Conservation (phyloP, 1,140 invertebrate genomes). For the Heliothis subflexa region DNA sequence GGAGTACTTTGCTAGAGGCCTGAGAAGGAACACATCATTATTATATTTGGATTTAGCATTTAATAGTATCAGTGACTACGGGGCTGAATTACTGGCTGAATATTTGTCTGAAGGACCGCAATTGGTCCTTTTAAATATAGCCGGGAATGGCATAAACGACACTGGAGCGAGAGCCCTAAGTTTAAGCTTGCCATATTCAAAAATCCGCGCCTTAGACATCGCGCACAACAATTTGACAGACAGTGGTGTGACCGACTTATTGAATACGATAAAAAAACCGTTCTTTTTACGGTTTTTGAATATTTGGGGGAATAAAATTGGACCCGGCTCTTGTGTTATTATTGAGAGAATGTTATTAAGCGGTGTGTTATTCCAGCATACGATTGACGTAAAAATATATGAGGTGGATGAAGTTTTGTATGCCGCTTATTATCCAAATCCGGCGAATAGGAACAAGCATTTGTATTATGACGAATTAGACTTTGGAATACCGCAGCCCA, state of each 20-base stretch:
- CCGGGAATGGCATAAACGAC: conserved; percentile 86
- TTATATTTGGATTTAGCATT: conserved; percentile 86
- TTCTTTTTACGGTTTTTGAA: conserved; percentile 82
- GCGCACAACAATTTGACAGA: conserved; percentile 86
- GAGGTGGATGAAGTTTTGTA: conserved; percentile 82
- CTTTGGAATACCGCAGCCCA: conserved; percentile 68
- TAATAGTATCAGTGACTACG: conserved; percentile 87
- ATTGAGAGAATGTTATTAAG: conserved; percentile 85
- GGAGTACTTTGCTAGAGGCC: conserved; percentile 84
- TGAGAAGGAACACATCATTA: conserved; percentile 83
- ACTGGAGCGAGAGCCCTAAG: conserved; percentile 85
- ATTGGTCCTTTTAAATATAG: conserved; percentile 83
- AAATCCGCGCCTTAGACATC: conserved; percentile 86
- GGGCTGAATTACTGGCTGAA: conserved; percentile 81
- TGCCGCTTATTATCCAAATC: conserved; percentile 84
- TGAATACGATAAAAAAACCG: conserved; percentile 87
- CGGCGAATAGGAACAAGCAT: conserved; percentile 74
- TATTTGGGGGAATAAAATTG: conserved; percentile 87
- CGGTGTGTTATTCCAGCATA: conserved; percentile 82
- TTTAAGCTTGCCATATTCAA: conserved; percentile 85
- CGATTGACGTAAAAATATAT: conserved; percentile 87
- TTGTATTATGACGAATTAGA: conserved; percentile 77
- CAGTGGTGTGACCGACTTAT: conserved; percentile 80
- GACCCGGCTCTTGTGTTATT: conserved; percentile 73
- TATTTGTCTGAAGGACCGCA: conserved; percentile 84